These are phyloP conservation scores for Physeter macrocephalus DNA, from an alignment of 2,113 vertebrate genomes.

Conservation along the genomic window DNA sequence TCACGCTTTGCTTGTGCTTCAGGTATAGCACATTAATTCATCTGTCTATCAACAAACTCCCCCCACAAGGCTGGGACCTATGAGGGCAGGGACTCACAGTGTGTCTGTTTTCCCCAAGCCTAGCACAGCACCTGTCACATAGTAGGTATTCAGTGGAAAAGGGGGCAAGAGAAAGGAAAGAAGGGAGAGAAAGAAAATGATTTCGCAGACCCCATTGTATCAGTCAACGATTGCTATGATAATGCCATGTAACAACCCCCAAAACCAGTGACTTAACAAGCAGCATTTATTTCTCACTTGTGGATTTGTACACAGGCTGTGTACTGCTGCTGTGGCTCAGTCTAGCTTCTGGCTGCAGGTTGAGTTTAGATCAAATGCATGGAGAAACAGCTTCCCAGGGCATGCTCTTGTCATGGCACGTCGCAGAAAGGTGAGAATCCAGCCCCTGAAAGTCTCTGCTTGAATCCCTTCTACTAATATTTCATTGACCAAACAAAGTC, in stretches of 20 bases:
- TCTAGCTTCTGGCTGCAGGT: neutral
- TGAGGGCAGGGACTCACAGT: neutral
- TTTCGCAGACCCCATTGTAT: neutral
- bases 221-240: neutral
- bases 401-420: neutral
- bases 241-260: neutral
- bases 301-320: accelerated
- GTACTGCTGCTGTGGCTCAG: accelerated
- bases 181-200: neutral
- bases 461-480: neutral
- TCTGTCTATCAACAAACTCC: neutral
- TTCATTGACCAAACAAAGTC: neutral
- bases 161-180: neutral
- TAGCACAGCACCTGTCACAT: neutral
- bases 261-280: neutral
- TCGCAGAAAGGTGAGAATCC: neutral
- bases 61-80: neutral
- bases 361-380: neutral
- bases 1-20: neutral
- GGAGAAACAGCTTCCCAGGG: neutral
- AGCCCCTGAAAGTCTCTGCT: neutral
- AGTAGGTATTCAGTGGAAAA: neutral
- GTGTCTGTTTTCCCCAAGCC: neutral
- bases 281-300: neutral
- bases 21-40: neutral